A percentile compares a stretch with the other conserved stretches of the same genome.
Evolutionary conservation across 2,113 vertebrate species (phyloP).

Genomic region (Coptodon rendalli): DNA sequence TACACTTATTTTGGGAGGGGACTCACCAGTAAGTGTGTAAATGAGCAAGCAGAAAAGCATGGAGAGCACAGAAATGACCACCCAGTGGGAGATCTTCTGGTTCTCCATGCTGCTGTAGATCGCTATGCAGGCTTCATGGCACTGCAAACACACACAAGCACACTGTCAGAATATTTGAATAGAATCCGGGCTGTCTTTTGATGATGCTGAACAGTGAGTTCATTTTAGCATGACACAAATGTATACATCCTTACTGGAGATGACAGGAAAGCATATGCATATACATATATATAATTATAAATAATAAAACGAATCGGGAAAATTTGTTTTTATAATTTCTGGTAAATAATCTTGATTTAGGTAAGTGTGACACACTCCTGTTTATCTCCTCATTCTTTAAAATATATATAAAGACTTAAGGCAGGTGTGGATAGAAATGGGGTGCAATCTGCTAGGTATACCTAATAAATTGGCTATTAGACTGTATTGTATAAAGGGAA

Average conservation of each 20-base stretch:
- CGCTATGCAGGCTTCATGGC: conserved; percentile 87
- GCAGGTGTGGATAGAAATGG: not conserved
- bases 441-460: not conserved
- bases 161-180: not conserved
- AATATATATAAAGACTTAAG: not conserved
- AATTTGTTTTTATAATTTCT: not conserved
- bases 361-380: not conserved
- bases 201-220: not conserved
- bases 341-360: not conserved
- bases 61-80: conserved; percentile 79
- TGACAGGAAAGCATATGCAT: not conserved
- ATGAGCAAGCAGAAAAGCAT: conserved; percentile 88
- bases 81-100: conserved; percentile 83
- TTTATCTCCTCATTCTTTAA: not conserved
- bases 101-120: conserved; percentile 91
- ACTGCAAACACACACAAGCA: conserved; percentile 69
- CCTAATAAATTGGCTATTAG: not conserved
- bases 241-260: not conserved
- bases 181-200: not conserved
- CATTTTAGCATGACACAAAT: not conserved
- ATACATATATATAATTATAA: not conserved
- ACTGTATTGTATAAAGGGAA: not conserved
- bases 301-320: not conserved
- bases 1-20: not conserved
- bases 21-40: conserved; percentile 77